Percentiles rank a stretch among this genome's conserved stretches.
phyloP scores from a whole-genome alignment of 2,797 vertebrate genomes.

The Hyperoplus immaculatus region DNA sequence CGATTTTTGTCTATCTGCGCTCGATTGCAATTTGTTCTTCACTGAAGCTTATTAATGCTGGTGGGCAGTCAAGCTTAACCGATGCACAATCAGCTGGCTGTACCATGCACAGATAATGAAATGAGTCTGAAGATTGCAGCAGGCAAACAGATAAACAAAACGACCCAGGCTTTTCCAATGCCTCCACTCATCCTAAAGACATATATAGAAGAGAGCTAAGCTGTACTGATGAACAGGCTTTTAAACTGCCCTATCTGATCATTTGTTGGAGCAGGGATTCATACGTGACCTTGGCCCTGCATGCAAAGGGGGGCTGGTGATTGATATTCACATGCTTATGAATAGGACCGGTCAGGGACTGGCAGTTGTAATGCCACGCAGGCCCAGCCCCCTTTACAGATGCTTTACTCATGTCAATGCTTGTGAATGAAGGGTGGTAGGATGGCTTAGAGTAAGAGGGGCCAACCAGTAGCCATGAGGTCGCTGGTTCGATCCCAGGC shows the following conservation, averaged over 20 bases:
- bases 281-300: conserved; percentile 60
- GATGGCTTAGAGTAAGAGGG: too few species aligned
- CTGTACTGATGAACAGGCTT: conserved; percentile 17
- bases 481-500: too few species aligned
- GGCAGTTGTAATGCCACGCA: conserved; percentile 48
- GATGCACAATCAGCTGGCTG: conserved; percentile 48
- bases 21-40: conserved; percentile 38
- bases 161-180: conserved; percentile 13
- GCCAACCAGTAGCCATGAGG: too few species aligned
- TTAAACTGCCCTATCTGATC: conserved; percentile 44
- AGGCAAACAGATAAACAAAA: conserved; percentile 48
- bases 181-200: conserved; percentile 11
- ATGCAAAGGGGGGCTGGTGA: conserved; percentile 14
- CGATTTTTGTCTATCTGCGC: neutral
- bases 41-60: conserved; percentile 20
- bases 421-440: too few species aligned
- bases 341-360: conserved; percentile 49
- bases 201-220: conserved; percentile 15
- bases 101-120: conserved; percentile 48
- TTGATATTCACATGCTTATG: conserved; percentile 41
- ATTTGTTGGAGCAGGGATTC: conserved; percentile 43
- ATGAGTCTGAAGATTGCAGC: conserved; percentile 33
- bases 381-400: too few species aligned
- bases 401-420: too few species aligned
- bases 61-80: conserved; percentile 31